Evolutionary conservation across 35 echinoderm and acorn worm species (phyloP), one percentile per base, ranked within the genome.

Genomic region (Ophiothrix spiculata): DNA sequence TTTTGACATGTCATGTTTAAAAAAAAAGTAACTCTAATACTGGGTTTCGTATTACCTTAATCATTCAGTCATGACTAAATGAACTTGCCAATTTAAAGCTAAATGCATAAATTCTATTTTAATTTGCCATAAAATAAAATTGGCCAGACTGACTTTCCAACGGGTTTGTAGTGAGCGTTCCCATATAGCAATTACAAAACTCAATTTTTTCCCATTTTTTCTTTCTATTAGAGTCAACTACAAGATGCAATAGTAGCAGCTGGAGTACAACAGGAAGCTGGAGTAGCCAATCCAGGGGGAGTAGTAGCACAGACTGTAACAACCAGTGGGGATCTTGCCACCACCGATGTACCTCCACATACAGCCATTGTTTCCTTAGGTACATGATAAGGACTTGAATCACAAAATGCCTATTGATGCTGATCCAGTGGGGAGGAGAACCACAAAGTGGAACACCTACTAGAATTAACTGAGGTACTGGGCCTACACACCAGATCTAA

Each of bases 221-320:
- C 25, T 69, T 6, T 69, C 25, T 69, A 6, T 69, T n/a, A 69
- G 60, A 69, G 10, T 69, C 60, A 69, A 69, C 60, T 69, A 6
- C 60, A 69, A 69, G 60, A 69, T 10, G 60, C 60, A 12, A 69
- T 69, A 69, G 60, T 69, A 15, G 60, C 60, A 69, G 60, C 60
- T 4, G 60, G 60, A 12, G 60, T 69, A n/a, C 60, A 69, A 28
- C 60, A 69, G 29, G 60, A 69, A 69, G 25, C 60, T 12, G 60
- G 45, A 54, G 8, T 21, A 11, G 21, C 60, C 60, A 10, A 69
- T 28, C 23, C 17, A 28, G 60, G 60, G 4, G 60, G 60, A n/a
- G n/a, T n/a, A n/a, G n/a, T n/a, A n/a, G n/a, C n/a, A n/a, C n/a
- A n/a, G n/a, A n/a, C n/a, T n/a, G n/a, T n/a, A n/a, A n/a, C n/a